These are phyloP conservation scores for Pangasianodon gigas DNA, from an alignment of 2,113 vertebrate species.

Conservation along the genomic window DNA sequence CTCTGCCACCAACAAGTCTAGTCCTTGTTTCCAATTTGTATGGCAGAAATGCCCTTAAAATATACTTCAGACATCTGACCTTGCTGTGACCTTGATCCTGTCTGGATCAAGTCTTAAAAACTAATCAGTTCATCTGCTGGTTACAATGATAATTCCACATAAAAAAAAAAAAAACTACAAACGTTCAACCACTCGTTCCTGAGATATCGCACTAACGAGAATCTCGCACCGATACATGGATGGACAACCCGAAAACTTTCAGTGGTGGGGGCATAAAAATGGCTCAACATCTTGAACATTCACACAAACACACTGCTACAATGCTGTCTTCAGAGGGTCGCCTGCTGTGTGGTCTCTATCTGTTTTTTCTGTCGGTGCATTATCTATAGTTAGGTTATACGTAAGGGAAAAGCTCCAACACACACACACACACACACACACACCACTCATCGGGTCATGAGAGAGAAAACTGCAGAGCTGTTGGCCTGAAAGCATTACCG, in stretches of 20 bases:
- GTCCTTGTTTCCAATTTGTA: too few species aligned
- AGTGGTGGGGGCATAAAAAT: background rate
- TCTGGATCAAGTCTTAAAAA: background rate
- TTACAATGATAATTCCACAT: background rate
- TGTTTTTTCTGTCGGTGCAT: background rate
- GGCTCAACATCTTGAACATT: background rate
- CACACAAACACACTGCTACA: background rate
- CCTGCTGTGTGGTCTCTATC: background rate
- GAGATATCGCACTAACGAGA: background rate
- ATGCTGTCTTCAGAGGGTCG: background rate
- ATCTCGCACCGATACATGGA: too few species aligned
- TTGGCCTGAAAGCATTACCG: background rate
- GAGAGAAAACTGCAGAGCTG: background rate
- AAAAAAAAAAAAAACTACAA: too few species aligned
- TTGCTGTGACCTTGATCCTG: background rate
- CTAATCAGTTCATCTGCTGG: background rate
- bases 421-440: background rate
- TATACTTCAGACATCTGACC: background rate
- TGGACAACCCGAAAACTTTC: background rate
- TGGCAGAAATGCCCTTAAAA: too few species aligned
- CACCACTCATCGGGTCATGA: background rate
- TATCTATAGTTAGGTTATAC: background rate
- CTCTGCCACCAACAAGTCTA: too few species aligned
- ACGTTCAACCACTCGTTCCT: background rate
- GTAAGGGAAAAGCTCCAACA: background rate